Conservation (phyloP, 1,140 invertebrate species). For the Macrocentrus cingulum region DNA sequence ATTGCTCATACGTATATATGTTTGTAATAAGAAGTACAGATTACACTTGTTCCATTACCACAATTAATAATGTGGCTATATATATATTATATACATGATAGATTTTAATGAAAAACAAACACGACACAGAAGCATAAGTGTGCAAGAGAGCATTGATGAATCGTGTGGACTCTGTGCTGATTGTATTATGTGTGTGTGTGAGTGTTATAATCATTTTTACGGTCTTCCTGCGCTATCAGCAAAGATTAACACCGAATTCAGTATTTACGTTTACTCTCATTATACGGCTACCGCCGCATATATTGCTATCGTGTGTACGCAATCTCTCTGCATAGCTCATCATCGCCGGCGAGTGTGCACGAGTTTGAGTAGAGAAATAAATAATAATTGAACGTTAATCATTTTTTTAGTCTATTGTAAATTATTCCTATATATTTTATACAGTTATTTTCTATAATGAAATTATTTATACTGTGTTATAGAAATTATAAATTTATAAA, state of each 20-base stretch:
- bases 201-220: constrained; percentile 13
- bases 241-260: constrained; percentile 8
- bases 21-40: constrained; percentile 18
- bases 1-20: constrained; percentile 25
- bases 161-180: not conserved
- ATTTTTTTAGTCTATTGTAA: not conserved
- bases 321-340: no score
- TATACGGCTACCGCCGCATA: no score
- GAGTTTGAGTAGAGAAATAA: not conserved
- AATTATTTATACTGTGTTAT: no score
- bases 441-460: not conserved
- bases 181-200: not conserved
- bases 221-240: constrained; percentile 14
- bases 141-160: constrained; percentile 5
- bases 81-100: constrained; percentile 19
- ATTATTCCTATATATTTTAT: constrained; percentile 1
- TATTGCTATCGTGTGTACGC: no score
- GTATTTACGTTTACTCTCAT: constrained; percentile 1
- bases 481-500: no score
- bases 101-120: constrained; percentile 11
- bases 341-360: no score
- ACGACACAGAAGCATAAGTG: not conserved
- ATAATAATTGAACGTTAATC: no score
- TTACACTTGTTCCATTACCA: constrained; percentile 22
- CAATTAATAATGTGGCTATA: constrained; percentile 21